Evolutionary conservation across 2,888 invertebrate species (phyloP), one percentile per base, ranked within the genome.

Genomic region (Drosophila pseudotalamancana): DNA sequence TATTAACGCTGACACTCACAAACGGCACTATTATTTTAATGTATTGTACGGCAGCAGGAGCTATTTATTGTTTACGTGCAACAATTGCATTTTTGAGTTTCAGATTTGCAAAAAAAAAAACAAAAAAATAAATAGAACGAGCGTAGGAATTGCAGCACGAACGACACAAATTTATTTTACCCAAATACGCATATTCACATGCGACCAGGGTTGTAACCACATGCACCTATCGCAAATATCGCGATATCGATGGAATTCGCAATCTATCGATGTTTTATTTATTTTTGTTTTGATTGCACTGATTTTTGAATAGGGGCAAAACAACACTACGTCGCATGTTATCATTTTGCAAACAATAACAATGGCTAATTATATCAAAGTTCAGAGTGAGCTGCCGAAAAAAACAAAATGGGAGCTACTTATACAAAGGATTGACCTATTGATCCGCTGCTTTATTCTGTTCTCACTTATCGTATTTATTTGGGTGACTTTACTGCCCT

Each of bases 111-210:
- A 60, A 53, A 21, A 23, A 18, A 59, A 39, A 35, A 23, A 23
- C 1, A 12, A 42, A 18, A 11, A 3, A 43, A 12, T 29, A 6
- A 19, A 4, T 19, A n/a, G 23, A 35, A 32, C 34, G 35, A 9
- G 21, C 25, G 16, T 21, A 29, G 31, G 49, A 69, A 56, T 56
- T 72, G 62, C 62, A 65, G 55, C 73, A 68, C 57, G 27, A 62
- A 34, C 53, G 49, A 62, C 57, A 27, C 35, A 53, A 72, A 72
- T 45, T 42, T 69, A 69, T 63, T 74, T 72, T 56, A 72, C 67
- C 65, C 70, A 72, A 69, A 72, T 72, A 72, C 74, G 72, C 72
- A 74, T 72, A 69, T 72, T 74, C 72, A 74, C 69, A 68, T 72
- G 68, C 56, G 46, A 61, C 42, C 54, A 72, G 62, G 42, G 69